These are phyloP conservation scores for Chironomus tepperi DNA, from an alignment of 1,140 invertebrate species.

Conservation along the genomic window DNA sequence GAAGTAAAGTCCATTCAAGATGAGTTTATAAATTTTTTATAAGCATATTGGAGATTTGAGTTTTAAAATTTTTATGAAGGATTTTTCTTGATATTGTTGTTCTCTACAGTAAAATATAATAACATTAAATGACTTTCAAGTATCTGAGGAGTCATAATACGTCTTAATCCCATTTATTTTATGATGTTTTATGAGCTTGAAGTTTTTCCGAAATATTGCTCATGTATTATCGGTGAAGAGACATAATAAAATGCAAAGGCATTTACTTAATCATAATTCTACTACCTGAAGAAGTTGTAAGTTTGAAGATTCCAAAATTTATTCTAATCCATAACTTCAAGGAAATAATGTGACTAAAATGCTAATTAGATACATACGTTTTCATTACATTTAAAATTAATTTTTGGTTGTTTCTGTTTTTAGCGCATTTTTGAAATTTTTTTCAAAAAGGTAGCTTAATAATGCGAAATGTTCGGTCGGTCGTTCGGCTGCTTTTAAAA, in stretches of 20 bases:
- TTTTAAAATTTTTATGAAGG: background rate
- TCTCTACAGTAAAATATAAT: constrained; percentile 3
- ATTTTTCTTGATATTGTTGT: background rate
- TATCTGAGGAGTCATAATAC: constrained; percentile 19
- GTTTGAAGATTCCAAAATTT: background rate
- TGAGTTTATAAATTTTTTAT: constrained; percentile 4
- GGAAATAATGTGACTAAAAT: no score
- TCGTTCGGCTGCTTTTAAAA: no score
- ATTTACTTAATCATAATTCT: background rate
- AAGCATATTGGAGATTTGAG: constrained; percentile 13
- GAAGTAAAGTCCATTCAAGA: background rate
- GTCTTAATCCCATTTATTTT: constrained; percentile 22
- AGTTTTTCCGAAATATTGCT: background rate
- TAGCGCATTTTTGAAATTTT: no score
- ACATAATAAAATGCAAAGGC: background rate
- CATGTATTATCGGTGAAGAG: background rate
- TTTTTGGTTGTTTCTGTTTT: no score
- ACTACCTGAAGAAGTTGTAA: background rate
- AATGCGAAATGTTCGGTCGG: no score
- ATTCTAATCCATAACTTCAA: background rate
- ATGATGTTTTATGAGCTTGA: constrained; percentile 3
- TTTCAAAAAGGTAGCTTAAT: no score
- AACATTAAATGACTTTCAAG: background rate
- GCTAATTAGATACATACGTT: no score
- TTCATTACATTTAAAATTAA: no score